These are phyloP conservation scores for Aptenodytes patagonicus DNA, from an alignment of 2,113 vertebrate genomes.

Conservation along the genomic window DNA sequence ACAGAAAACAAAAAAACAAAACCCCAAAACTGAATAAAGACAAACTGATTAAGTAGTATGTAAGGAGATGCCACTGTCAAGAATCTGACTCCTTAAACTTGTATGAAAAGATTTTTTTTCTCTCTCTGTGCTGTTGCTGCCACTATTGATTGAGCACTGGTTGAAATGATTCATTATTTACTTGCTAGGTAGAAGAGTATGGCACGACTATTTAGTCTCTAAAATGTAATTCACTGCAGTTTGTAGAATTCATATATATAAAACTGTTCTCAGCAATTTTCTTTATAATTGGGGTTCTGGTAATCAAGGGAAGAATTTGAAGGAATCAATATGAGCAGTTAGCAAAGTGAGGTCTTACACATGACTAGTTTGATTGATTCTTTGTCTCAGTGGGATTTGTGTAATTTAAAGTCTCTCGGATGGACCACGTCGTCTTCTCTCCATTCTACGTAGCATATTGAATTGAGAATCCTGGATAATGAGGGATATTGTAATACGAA, in stretches of 20 bases:
- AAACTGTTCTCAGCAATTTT: neutral
- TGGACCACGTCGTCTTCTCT: neutral
- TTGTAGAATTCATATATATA: neutral
- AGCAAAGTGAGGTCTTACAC: neutral
- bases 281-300: neutral
- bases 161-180: neutral
- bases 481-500: too few species aligned
- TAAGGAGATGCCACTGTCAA: neutral
- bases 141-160: neutral
- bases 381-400: neutral
- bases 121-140: neutral
- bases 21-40: neutral
- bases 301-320: neutral
- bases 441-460: neutral
- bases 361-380: neutral
- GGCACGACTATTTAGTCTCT: neutral
- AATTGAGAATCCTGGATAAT: neutral
- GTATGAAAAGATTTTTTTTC: neutral
- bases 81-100: neutral
- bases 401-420: neutral
- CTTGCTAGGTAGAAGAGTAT: neutral
- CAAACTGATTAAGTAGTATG: neutral
- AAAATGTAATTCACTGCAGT: neutral
- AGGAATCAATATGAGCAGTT: neutral
- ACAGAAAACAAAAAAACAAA: neutral